These are phyloP conservation scores for Tenualosa ilisha DNA, from an alignment of 2,797 vertebrate species.

Conservation along the genomic window DNA sequence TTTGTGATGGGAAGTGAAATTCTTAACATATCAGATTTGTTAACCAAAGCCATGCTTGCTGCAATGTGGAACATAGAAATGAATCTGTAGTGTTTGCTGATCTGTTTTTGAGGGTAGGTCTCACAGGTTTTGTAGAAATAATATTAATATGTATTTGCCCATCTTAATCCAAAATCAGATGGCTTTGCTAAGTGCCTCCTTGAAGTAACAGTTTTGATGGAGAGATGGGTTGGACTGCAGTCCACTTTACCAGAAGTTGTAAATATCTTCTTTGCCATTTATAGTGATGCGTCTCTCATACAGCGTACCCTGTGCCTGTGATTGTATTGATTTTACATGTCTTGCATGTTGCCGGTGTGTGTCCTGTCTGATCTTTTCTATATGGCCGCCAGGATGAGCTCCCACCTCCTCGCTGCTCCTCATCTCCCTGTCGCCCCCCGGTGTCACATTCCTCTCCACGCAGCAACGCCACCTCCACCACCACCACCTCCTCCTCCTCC, in stretches of 20 bases:
- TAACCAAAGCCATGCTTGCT: background rate
- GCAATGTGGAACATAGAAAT: too few species aligned
- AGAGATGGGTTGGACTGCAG: background rate
- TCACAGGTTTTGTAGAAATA: too few species aligned
- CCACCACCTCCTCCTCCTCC: background rate
- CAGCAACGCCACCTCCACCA: background rate
- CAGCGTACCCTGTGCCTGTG: background rate
- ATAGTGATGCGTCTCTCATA: background rate
- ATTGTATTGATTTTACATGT: too few species aligned
- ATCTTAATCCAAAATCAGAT: background rate
- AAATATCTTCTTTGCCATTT: background rate
- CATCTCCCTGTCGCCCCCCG: background rate
- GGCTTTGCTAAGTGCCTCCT: background rate
- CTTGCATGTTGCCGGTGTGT: too few species aligned
- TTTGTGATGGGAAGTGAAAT: background rate
- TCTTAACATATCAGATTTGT: background rate
- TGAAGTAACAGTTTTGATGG: background rate
- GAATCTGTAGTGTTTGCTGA: too few species aligned
- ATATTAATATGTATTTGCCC: background rate
- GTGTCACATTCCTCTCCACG: background rate
- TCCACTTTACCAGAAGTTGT: too few species aligned
- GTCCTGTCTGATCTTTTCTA: background rate
- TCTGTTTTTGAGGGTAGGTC: too few species aligned
- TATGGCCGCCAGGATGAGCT: background rate
- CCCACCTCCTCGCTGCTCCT: background rate